Evolutionary conservation across 1,140 invertebrate genomes (phyloP).

Genomic region (Drosophila funebris): DNA sequence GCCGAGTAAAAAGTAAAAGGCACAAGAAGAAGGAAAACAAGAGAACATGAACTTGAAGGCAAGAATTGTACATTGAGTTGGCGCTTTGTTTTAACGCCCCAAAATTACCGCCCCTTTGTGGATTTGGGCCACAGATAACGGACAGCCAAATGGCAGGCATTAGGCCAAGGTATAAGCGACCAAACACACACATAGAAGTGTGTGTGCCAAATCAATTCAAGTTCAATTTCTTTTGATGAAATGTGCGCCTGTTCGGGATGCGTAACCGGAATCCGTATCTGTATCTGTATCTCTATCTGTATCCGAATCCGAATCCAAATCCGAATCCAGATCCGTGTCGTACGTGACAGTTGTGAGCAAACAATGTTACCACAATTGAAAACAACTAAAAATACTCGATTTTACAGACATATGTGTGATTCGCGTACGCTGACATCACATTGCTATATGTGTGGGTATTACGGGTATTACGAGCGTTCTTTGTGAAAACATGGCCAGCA

Average conservation of each 20-base stretch:
- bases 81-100: conserved; percentile 39
- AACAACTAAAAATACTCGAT: not conserved
- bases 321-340: not conserved
- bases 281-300: too few relatives aligned
- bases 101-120: conserved; percentile 66
- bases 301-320: not conserved
- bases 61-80: conserved; percentile 1
- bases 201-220: conserved; percentile 70
- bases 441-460: not conserved
- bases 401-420: not conserved
- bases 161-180: conserved; percentile 51
- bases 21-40: conserved; percentile 3
- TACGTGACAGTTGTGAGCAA: conserved; percentile 67
- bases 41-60: conserved; percentile 9
- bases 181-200: not conserved
- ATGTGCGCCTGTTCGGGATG: conserved; percentile 28
- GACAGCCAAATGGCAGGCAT: conserved; percentile 69
- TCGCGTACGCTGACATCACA: too few relatives aligned
- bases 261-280: not conserved
- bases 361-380: not conserved
- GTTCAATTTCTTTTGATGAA: conserved; percentile 75
- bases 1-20: conserved; percentile 40
- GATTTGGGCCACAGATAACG: conserved; percentile 64
- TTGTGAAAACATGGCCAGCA: conserved; percentile 9
- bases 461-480: conserved; percentile 19